These are phyloP conservation scores for Bemisia tabaci DNA, from an alignment of 1,140 invertebrate species.

Conservation along the genomic window DNA sequence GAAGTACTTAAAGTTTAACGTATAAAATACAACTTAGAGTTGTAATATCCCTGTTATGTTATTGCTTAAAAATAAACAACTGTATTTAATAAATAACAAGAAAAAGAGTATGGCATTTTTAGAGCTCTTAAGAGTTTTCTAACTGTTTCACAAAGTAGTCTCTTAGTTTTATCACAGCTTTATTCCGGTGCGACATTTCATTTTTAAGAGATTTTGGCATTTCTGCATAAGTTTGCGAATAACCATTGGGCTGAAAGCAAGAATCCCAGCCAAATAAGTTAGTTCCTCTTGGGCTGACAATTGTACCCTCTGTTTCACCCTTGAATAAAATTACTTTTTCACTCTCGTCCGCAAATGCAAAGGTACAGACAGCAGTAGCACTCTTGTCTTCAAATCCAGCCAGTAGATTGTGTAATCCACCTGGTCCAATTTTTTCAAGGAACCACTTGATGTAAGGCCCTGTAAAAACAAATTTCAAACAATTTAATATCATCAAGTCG, in stretches of 20 bases:
- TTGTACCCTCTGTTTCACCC: slow-evolving; percentile 68
- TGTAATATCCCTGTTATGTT: too few relatives aligned
- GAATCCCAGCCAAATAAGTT: slow-evolving; percentile 95
- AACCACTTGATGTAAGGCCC: slow-evolving; percentile 99
- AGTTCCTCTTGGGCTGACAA: slow-evolving; percentile 74
- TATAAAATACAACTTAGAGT: too few relatives aligned
- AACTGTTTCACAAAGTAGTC: slow-evolving; percentile 40
- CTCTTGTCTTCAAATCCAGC: slow-evolving; percentile 85
- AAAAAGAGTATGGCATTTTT: too few relatives aligned
- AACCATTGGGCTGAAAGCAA: slow-evolving; percentile 79
- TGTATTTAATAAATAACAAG: too few relatives aligned
- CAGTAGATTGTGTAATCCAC: slow-evolving; percentile 62
- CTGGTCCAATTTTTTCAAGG: slow-evolving; percentile 72
- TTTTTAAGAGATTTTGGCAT: slow-evolving; percentile 78
- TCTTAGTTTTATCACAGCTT: slow-evolving; percentile 62
- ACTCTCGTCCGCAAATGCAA: slow-evolving; percentile 58
- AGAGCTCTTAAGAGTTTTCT: not conserved
- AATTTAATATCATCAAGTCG: not conserved
- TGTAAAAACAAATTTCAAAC: slow-evolving; percentile 17
- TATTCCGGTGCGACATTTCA: slow-evolving; percentile 80
- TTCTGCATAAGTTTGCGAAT: slow-evolving; percentile 81
- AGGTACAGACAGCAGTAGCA: slow-evolving; percentile 81
- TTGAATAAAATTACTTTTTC: slow-evolving; percentile 54
- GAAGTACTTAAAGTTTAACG: too few relatives aligned
- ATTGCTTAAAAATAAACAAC: too few relatives aligned